Evolutionary conservation across 2,113 vertebrate genomes (phyloP).

Genomic region (Istiophorus platypterus): DNA sequence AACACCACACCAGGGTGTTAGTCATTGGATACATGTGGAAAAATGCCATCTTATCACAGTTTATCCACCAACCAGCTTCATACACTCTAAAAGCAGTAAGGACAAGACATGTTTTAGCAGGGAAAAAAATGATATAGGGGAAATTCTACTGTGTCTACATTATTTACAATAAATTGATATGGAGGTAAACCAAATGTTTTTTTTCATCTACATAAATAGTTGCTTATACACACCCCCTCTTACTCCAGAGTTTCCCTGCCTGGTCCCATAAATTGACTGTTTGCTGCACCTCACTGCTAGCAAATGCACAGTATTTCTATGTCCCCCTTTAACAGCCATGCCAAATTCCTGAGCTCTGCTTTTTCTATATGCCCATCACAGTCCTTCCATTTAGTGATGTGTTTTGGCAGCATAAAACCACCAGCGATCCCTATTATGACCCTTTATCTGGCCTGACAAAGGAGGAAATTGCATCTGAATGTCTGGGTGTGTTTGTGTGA

Average conservation of each 20-base stretch:
- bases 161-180: conserved; percentile 37
- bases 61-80: neutral
- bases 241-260: conserved; percentile 6
- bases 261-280: conserved; percentile 17
- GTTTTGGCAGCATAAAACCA: conserved; percentile 34
- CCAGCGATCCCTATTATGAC: conserved; percentile 18
- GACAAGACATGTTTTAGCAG: neutral
- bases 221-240: neutral
- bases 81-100: neutral
- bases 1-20: conserved; percentile 36
- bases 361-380: conserved; percentile 29
- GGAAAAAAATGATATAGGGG: conserved; percentile 1
- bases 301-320: conserved; percentile 2
- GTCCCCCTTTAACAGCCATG: conserved; percentile 17
- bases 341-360: conserved; percentile 54
- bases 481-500: neutral
- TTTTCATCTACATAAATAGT: conserved; percentile 37
- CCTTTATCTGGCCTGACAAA: conserved; percentile 37
- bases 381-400: conserved; percentile 14
- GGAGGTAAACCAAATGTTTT: neutral
- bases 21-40: conserved; percentile 36
- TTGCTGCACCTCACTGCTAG: conserved; percentile 22
- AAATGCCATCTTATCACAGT: conserved; percentile 12
- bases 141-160: conserved; percentile 9
- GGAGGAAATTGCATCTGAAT: conserved; percentile 10